These are phyloP conservation scores for Chesias legatella DNA, from an alignment of 2,888 invertebrate species.

Conservation along the genomic window DNA sequence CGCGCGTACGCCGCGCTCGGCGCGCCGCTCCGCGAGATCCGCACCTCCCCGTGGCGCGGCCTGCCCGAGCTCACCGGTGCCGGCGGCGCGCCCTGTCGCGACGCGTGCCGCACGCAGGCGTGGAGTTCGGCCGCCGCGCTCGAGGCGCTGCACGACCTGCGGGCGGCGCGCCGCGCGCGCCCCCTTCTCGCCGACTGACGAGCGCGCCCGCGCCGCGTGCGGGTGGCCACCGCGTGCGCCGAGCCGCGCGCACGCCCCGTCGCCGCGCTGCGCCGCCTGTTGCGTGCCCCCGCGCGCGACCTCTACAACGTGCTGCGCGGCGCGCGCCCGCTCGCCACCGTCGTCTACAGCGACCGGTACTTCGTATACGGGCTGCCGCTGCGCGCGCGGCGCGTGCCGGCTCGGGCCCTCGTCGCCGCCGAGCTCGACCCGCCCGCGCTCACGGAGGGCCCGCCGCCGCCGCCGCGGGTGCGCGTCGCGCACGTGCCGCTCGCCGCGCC, in stretches of 20 bases:
- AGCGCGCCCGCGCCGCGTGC: constrained; percentile 45
- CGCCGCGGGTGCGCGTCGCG: constrained; percentile 9
- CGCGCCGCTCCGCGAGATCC: constrained; percentile 87
- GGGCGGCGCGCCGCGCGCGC: constrained; percentile 57
- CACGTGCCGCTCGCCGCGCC: constrained; percentile 24
- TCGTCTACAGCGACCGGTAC: constrained; percentile 74
- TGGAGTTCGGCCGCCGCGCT: constrained; percentile 95
- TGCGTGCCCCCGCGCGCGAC: constrained; percentile 34
- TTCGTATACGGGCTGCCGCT: constrained; percentile 68
- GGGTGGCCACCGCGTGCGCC: constrained; percentile 41
- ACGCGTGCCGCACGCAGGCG: constrained; percentile 97
- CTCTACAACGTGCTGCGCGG: constrained; percentile 48
- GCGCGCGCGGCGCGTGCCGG: constrained; percentile 35
- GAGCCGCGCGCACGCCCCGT: constrained; percentile 29
- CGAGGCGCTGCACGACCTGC: constrained; percentile 87
- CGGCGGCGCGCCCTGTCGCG: constrained; percentile 89
- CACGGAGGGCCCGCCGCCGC: constrained; percentile 21
- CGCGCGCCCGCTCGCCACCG: constrained; percentile 53
- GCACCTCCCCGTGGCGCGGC: constrained; percentile 93
- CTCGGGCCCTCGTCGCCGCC: constrained; percentile 29
- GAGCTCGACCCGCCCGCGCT: constrained; percentile 31
- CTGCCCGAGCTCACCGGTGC: constrained; percentile 97
- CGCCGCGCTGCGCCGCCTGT: constrained; percentile 31
- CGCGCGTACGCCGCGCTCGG: constrained; percentile 50
- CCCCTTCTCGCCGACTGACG: constrained; percentile 51